A percentile compares a stretch with the other conserved stretches of the same genome.
phyloP scores from a whole-genome alignment of 2,113 vertebrate species.

The Tinamus guttatus region DNA sequence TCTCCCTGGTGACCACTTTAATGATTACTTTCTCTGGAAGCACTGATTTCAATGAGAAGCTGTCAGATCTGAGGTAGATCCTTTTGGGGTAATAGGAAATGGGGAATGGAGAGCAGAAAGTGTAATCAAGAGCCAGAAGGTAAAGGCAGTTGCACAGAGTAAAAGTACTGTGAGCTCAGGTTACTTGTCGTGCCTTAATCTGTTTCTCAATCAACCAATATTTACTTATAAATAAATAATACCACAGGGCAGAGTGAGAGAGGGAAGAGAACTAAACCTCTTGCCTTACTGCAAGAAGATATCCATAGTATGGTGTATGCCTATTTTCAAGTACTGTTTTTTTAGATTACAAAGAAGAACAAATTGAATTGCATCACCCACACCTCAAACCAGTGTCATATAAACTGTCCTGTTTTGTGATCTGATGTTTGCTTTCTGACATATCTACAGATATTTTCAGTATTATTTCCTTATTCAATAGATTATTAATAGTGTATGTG shows the following conservation, averaged over 20 bases:
- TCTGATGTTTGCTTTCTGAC: neutral
- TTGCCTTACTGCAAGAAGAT: rapidly evolving
- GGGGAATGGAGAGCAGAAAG: neutral
- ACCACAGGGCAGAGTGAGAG: neutral
- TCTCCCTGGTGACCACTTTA: neutral
- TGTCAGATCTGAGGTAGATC: neutral
- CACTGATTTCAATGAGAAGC: neutral
- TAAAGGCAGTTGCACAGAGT: neutral
- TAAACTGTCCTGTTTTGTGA: neutral
- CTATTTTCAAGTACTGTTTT: neutral
- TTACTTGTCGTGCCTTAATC: neutral
- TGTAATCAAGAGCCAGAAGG: neutral
- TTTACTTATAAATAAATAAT: neutral
- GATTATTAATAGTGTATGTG: neutral
- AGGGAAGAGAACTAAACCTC: neutral
- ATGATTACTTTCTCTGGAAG: neutral
- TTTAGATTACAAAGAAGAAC: neutral
- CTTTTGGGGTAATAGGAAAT: neutral
- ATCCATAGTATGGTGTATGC: rapidly evolving
- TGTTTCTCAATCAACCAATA: neutral
- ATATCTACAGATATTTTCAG: neutral
- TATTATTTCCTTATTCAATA: neutral
- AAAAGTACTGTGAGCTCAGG: neutral
- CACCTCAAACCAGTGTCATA: neutral
- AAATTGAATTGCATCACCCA: neutral